These are phyloP conservation scores for Leptinotarsa undecemlineata DNA, from an alignment of 1,140 invertebrate species.

Conservation along the genomic window DNA sequence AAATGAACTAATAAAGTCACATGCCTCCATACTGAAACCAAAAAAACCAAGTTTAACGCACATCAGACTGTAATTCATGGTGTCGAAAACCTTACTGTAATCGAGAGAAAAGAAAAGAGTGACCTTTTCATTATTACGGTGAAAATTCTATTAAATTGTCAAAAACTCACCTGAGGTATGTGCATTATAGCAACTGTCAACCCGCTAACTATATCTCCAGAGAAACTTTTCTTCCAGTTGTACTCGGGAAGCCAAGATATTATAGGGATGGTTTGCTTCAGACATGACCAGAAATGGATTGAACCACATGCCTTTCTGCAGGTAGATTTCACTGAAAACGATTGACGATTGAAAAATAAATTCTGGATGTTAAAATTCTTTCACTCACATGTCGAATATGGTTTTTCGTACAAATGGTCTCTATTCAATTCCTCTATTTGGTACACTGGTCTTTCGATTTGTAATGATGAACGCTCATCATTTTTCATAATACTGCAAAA, in stretches of 20 bases:
- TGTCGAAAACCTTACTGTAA: no score
- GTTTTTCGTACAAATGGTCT: constrained; percentile 48
- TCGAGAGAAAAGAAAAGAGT: no score
- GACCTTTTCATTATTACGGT: no score
- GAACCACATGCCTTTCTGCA: constrained; percentile 46
- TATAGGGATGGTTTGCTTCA: constrained; percentile 58
- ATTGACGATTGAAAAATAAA: background rate
- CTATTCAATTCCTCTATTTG: constrained; percentile 60
- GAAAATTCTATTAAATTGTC: no score
- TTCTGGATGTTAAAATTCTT: background rate
- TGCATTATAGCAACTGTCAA: constrained; percentile 78
- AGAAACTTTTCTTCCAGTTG: constrained; percentile 59
- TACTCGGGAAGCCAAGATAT: constrained; percentile 62
- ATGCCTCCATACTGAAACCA: no score
- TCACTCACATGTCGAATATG: constrained; percentile 40
- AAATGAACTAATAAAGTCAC: no score
- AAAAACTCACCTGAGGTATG: constrained; percentile 69
- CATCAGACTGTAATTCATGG: no score
- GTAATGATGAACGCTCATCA: constrained; percentile 28
- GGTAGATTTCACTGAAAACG: constrained; percentile 41
- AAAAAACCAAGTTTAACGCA: no score
- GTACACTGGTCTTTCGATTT: constrained; percentile 56
- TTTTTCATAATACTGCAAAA: constrained; percentile 33
- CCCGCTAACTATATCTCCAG: constrained; percentile 64
- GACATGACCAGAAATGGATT: constrained; percentile 42